These are phyloP conservation scores for Pharmacophagus antenor DNA, from an alignment of 2,888 invertebrate genomes.

Conservation along the genomic window DNA sequence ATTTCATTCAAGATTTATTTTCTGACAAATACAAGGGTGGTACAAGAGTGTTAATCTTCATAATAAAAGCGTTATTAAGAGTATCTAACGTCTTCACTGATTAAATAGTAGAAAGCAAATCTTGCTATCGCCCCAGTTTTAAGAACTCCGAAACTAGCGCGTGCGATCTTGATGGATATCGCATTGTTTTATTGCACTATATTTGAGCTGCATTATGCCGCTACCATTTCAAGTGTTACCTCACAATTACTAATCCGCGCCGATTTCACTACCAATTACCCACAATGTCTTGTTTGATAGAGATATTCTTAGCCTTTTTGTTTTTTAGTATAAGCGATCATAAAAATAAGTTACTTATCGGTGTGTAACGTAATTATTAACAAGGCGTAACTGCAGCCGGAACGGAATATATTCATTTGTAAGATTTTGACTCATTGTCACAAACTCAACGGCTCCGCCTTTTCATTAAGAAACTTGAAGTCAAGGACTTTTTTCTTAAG, in stretches of 20 bases:
- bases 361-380: constrained; percentile 3
- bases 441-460: constrained; percentile 25
- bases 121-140: constrained; percentile 13
- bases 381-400: constrained; percentile 20
- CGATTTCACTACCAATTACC: constrained; percentile 25
- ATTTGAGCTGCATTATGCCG: neutral
- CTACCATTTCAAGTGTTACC: constrained; percentile 21
- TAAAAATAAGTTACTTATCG: constrained; percentile 6
- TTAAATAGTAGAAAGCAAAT: neutral
- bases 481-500: constrained; percentile 11
- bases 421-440: constrained; percentile 27
- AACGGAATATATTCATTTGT: constrained; percentile 21
- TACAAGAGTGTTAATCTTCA: too few relatives aligned
- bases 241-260: constrained; percentile 13
- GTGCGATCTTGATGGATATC: constrained; percentile 30
- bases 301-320: constrained; percentile 4
- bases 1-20: too few relatives aligned
- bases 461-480: constrained; percentile 13
- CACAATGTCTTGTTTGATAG: constrained; percentile 19
- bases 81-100: neutral
- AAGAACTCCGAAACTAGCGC: constrained; percentile 27
- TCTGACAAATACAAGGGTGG: too few relatives aligned
- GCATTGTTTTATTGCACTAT: constrained; percentile 22
- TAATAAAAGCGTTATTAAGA: too few relatives aligned
- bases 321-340: constrained; percentile 8